phyloP scores from a whole-genome alignment of 2,113 vertebrate genomes.

The Phyllopteryx taeniolatus region DNA sequence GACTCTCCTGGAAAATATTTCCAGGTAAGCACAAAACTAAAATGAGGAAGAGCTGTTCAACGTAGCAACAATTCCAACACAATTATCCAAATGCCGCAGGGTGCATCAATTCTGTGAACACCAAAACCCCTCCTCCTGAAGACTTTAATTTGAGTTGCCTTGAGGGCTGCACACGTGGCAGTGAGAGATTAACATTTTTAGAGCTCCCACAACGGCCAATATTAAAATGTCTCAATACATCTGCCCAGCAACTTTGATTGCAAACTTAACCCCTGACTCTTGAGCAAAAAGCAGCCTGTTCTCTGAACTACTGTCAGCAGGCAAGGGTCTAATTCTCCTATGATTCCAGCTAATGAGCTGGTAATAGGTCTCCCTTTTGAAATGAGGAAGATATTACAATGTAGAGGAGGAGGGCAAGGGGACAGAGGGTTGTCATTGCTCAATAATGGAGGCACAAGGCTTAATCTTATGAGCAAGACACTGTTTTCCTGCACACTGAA shows the following conservation, averaged over 20 bases:
- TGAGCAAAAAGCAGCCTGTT: constrained; percentile 81
- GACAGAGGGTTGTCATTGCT: constrained; percentile 82
- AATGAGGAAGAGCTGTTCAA: constrained; percentile 52
- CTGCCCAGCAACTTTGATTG: constrained; percentile 96
- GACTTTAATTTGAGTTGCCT: constrained; percentile 92
- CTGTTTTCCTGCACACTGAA: constrained; percentile 14
- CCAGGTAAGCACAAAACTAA: constrained; percentile 24
- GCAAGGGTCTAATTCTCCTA: constrained; percentile 95
- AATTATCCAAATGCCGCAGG: constrained; percentile 68
- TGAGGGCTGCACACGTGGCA: constrained; percentile 87
- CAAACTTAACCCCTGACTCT: constrained; percentile 99
- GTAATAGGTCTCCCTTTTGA: constrained; percentile 86
- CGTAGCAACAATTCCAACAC: constrained; percentile 64
- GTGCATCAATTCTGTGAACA: constrained; percentile 64
- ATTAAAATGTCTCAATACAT: constrained; percentile 99
- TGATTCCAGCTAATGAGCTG: constrained; percentile 95
- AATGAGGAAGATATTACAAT: constrained; percentile 93
- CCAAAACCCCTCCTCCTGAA: constrained; percentile 74
- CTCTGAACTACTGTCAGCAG: constrained; percentile 87
- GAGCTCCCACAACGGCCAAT: constrained; percentile 95
- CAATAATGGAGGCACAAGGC: constrained; percentile 83
- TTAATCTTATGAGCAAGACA: constrained; percentile 49
- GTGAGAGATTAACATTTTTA: constrained; percentile 91
- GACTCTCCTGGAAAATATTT: not conserved
- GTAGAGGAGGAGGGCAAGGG: constrained; percentile 73